Evolutionary conservation across 2,888 invertebrate species (phyloP), one percentile per base, ranked within the genome.

Genomic region (Drosophila villosipedis): DNA sequence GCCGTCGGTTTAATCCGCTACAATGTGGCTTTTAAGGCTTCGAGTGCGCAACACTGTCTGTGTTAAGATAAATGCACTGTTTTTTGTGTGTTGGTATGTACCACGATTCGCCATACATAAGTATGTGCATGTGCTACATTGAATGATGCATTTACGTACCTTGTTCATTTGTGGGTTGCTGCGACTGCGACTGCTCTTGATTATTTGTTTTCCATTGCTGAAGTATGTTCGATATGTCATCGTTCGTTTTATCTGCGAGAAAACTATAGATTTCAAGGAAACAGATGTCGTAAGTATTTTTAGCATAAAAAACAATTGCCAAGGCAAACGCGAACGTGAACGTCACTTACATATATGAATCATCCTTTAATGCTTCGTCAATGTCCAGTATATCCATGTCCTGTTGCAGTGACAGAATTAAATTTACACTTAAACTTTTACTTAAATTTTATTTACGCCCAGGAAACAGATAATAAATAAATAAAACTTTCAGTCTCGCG

Each of bases 161-260:
- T 89, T 92, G 92, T 72, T 92, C 92, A 78, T 91, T 89, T 71
- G 81, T 77, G 68, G 68, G 63, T 57, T 80, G 63, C 35, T 28
- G 58, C 12, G 33, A 37, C 19, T 82, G 79, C 72, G 50, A 28
- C 68, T 73, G 73, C 37, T 71, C 73, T 64, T 85, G 88, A 87
- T 91, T 92, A 82, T 91, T 92, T 80, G 87, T 91, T 86, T 93
- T 93, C 93, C 93, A 93, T 80, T 93, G 93, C 78, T 92, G 93
- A 63, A 93, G 84, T 78, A 93, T 93, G 83, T 93, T 93, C 68
- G 92, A 91, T 74, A 93, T 91, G 84, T 93, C 93, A 70, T 93
- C 93, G 78, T 93, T 93, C 39, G 91, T 92, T 84, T 92, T 93
- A 67, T 93, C 93, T 79, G 92, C 92, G 73, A 93, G 88, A 86